Conservation (phyloP, 2,113 vertebrate genomes). For the Oryctolagus cuniculus region mOryCun1.1 NC_091447.1:48932001-48932500, state of each 20-base stretch:
- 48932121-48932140: neutral
- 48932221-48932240: neutral
- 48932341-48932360: neutral
- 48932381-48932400: neutral
- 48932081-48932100: neutral
- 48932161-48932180: neutral
- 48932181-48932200: neutral
- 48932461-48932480: neutral
- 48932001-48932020: neutral
- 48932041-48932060: neutral
- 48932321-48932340: neutral
- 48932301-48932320: neutral
- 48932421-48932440: neutral
- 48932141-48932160: neutral
- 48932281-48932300: neutral
- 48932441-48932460: neutral
- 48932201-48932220: conserved; percentile 15
- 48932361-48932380: neutral
- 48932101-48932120: neutral
- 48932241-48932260: neutral
- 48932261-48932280: neutral
- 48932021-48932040: neutral
- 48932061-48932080: conserved; percentile 40
- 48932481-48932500: neutral
- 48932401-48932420: neutral